Conservation (phyloP, 1,140 invertebrate species). For the Philotrypesis tridentata region DNA sequence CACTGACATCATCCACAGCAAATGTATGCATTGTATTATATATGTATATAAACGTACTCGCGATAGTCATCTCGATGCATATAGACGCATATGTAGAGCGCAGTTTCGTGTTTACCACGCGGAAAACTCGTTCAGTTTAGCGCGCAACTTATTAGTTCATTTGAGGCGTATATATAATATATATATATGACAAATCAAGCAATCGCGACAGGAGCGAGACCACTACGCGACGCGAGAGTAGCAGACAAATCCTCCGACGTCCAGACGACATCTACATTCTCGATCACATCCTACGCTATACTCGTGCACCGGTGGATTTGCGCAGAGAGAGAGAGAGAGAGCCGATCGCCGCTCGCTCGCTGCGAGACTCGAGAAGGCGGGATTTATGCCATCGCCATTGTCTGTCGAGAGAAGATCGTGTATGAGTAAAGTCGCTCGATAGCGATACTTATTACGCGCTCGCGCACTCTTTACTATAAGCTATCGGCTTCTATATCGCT, state of each 20-base stretch:
- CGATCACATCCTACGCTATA: constrained; percentile 41
- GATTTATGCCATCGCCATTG: constrained; percentile 43
- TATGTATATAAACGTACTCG: background rate
- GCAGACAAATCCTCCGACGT: constrained; percentile 19
- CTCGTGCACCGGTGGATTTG: background rate
- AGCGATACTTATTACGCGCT: background rate
- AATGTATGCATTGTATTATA: too few species aligned
- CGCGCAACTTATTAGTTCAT: constrained; percentile 33
- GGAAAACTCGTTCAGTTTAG: constrained; percentile 18
- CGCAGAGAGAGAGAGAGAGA: constrained; percentile 8
- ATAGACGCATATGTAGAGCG: background rate
- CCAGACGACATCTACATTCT: constrained; percentile 39
- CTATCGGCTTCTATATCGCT: constrained; percentile 4
- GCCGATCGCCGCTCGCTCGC: background rate
- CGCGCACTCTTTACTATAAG: background rate
- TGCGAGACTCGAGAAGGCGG: constrained; percentile 19
- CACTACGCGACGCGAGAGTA: too few species aligned
- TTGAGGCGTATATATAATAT: too few species aligned
- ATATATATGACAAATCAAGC: constrained; percentile 39
- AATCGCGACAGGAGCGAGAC: background rate
- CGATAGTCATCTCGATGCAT: constrained; percentile 34
- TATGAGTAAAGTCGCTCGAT: constrained; percentile 19
- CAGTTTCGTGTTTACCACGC: constrained; percentile 8
- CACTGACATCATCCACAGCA: background rate
- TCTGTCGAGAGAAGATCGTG: constrained; percentile 29